phyloP scores from a whole-genome alignment of 30 jellyfish, hydroid and myxozoan species.

The Nemopilema nomurai region DNA sequence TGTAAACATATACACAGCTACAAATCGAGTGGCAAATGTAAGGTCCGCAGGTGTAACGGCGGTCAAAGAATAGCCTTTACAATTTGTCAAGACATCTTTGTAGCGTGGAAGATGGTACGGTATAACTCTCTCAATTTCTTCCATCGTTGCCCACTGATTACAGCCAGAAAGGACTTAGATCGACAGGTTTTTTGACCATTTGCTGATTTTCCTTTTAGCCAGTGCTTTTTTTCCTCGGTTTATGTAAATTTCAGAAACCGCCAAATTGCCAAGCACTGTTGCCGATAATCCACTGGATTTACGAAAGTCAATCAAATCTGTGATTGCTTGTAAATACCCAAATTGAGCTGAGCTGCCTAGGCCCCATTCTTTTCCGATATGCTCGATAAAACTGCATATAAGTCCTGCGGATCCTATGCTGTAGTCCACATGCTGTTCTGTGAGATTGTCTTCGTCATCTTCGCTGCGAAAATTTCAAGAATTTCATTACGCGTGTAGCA shows the following conservation, averaged over 20 bases:
- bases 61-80: constrained; percentile 11
- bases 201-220: background rate
- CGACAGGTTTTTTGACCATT: constrained; percentile 20
- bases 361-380: constrained; percentile 18
- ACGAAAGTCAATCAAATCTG: constrained; percentile 24
- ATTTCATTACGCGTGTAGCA: constrained; percentile 1
- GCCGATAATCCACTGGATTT: constrained; percentile 10
- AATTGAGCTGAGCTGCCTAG: constrained; percentile 37
- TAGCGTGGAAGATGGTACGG: constrained; percentile 23
- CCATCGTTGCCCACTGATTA: constrained; percentile 33
- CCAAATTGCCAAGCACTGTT: background rate
- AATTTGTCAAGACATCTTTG: constrained; percentile 4
- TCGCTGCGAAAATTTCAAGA: constrained; percentile 24
- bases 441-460: constrained; percentile 7
- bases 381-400: constrained; percentile 30
- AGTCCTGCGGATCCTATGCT: constrained; percentile 33
- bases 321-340: constrained; percentile 38
- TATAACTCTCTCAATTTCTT: constrained; percentile 29
- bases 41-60: constrained; percentile 17
- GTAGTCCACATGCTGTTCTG: constrained; percentile 7
- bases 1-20: constrained; percentile 33
- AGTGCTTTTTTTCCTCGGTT: constrained; percentile 7
- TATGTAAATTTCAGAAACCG: constrained; percentile 32
- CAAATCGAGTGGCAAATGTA: constrained; percentile 32
- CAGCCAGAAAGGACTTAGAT: constrained; percentile 2